Base-by-base conservation (phyloP, 2,888 invertebrate genomes). In the Neelides folsomi region DNA sequence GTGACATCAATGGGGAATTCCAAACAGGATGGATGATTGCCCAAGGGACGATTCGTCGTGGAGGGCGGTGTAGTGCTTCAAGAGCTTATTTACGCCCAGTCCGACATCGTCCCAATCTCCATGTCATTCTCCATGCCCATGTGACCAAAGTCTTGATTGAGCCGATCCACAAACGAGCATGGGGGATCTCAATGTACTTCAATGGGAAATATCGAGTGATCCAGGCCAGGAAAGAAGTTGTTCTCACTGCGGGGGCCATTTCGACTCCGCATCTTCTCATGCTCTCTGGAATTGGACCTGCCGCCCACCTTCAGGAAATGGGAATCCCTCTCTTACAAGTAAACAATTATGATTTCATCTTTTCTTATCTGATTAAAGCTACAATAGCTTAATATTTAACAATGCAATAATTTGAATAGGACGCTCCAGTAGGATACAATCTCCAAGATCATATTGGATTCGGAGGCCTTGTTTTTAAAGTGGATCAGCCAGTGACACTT, bases 231-330 rank as follows among this genome's bases (percentile, higher is more conserved):
- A 88, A 84, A 68, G 92, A 92, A 70, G 84, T 97, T 0, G 84
- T 97, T 46, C 68, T 97, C 2, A 86, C 88, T 1, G 90, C 83
- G 0, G 97, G 97, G 0, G 79, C 94, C 0, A 77, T 97, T 0
- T 93, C 93, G 68, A 86, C 93, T 0, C 90, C 97, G 0, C 95
- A 97, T 68, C 67, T 97, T 2, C 71, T 97, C 38, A 89, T 95
- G 89, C 70, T 97, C 1, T 90, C 90, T 8, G 97, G 94, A 0
- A 77, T 94, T n/a, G 70, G 70, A 27, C 69, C 70, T 5, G 56
- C 57, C 10, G 59, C 61, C 9, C 68, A 68, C 52, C 65, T 68
- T 1, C 39, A 63, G 15, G 53, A 67, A 47, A 47, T 60, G n/a
- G 63, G 63, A 27, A 76, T 42, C 74, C 68, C 68, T 1, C 65